phyloP scores from a whole-genome alignment of 2,888 invertebrate species.

The Brachycybe producta region DNA sequence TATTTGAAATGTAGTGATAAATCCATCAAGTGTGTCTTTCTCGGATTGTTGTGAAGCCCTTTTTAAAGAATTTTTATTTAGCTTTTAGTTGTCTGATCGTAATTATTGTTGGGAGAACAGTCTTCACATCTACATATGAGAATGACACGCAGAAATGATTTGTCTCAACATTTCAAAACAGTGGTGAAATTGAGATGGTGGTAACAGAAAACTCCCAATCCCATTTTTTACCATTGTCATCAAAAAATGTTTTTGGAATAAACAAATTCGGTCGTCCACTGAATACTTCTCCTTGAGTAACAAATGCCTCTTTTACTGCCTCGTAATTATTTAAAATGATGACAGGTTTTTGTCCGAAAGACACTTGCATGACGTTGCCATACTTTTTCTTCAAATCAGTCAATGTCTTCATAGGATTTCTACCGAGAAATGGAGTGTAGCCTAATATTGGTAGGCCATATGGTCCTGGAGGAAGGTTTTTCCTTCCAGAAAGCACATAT shows the following conservation, averaged over 20 bases:
- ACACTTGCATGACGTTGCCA: conserved; percentile 7
- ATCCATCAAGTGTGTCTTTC: too few species aligned
- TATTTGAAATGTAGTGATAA: too few species aligned
- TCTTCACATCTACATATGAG: too few species aligned
- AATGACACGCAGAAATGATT: too few species aligned
- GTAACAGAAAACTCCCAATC: too few species aligned
- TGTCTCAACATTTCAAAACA: too few species aligned
- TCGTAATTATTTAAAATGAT: conserved; percentile 6
- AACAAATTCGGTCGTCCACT: conserved; percentile 8
- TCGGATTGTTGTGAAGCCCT: too few species aligned
- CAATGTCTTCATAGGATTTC: not conserved
- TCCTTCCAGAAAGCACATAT: not conserved
- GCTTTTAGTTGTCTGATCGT: too few species aligned
- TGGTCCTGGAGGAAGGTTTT: conserved; percentile 9
- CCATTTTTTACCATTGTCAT: not conserved
- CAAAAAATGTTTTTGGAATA: too few species aligned
- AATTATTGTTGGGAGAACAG: too few species aligned
- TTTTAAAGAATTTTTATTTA: too few species aligned
- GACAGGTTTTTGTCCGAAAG: not conserved
- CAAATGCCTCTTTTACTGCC: conserved; percentile 12
- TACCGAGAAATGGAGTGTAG: conserved; percentile 1
- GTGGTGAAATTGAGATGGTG: too few species aligned
- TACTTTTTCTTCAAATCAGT: not conserved
- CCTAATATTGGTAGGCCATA: conserved; percentile 6
- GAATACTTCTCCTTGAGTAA: conserved; percentile 12